Evolutionary conservation across 2,888 invertebrate genomes (phyloP).

Genomic region (Drosophila dives): DNA sequence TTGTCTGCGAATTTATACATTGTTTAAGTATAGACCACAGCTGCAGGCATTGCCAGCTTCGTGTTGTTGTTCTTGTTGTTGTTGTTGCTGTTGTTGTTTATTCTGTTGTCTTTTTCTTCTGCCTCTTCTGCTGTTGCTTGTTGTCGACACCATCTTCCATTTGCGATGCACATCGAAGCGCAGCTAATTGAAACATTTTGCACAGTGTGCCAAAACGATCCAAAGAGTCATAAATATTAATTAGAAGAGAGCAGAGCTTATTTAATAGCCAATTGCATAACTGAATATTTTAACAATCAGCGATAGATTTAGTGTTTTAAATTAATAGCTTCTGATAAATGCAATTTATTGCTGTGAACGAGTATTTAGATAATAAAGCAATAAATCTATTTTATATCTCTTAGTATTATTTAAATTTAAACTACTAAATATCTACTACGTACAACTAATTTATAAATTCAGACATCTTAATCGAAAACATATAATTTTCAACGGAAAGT

Average conservation of each 20-base stretch:
- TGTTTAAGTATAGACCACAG: constrained; percentile 77
- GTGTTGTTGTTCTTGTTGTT: constrained; percentile 11
- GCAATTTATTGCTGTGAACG: no score
- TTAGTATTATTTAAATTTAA: background rate
- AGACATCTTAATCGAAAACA: background rate
- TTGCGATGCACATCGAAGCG: constrained; percentile 78
- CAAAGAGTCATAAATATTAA: constrained; percentile 22
- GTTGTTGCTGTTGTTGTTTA: constrained; percentile 17
- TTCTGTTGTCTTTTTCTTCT: constrained; percentile 20
- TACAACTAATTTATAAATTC: background rate
- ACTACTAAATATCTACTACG: background rate
- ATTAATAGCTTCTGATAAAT: background rate
- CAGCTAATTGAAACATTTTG: constrained; percentile 75
- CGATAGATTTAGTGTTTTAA: no score
- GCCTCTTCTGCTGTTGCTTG: constrained; percentile 34
- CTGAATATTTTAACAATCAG: background rate
- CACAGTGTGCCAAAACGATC: constrained; percentile 59
- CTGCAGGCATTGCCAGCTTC: constrained; percentile 35
- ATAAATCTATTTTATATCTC: background rate
- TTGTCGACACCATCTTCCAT: constrained; percentile 69
- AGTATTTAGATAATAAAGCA: background rate
- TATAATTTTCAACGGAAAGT: background rate
- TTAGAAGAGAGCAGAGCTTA: background rate
- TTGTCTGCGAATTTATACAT: constrained; percentile 77
- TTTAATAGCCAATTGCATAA: constrained; percentile 2